Percentiles rank a stretch among this genome's conserved stretches.
These are phyloP conservation scores for Oscheius myriophilus DNA, from an alignment of 2,888 invertebrate genomes.

Conservation along the genomic window DNA sequence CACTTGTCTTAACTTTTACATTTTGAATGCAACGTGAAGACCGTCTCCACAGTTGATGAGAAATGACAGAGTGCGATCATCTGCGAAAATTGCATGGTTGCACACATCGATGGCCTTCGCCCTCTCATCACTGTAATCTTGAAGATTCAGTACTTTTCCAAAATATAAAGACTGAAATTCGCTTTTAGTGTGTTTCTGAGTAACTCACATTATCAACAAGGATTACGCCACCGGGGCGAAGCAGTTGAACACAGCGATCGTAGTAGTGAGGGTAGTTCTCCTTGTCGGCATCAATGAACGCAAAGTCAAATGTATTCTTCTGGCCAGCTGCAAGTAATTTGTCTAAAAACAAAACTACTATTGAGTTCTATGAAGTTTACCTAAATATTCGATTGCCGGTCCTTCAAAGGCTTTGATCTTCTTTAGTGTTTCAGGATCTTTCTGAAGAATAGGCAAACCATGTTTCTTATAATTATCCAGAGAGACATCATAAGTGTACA, in stretches of 20 bases:
- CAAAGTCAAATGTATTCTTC: conserved; percentile 60
- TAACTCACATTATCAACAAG: conserved; percentile 72
- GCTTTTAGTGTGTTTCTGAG: too few species aligned
- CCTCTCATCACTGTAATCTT: neutral
- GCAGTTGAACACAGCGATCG: conserved; percentile 70
- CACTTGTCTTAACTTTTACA: too few species aligned
- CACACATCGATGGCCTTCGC: conserved; percentile 13
- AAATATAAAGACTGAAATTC: neutral
- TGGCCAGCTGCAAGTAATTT: conserved; percentile 57
- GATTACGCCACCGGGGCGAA: conserved; percentile 72
- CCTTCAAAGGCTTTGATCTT: conserved; percentile 44
- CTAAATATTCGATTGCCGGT: conserved; percentile 40
- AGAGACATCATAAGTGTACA: conserved; percentile 44
- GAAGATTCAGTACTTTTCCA: conserved; percentile 1
- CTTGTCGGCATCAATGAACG: conserved; percentile 71
- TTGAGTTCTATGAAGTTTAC: conserved; percentile 10
- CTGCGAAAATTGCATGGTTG: conserved; percentile 34
- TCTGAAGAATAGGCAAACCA: conserved; percentile 47
- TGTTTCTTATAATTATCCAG: conserved; percentile 38
- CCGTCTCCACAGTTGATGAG: conserved; percentile 68
- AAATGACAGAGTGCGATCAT: conserved; percentile 55
- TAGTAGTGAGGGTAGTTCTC: conserved; percentile 71
- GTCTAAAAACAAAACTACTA: conserved; percentile 36
- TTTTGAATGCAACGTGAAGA: conserved; percentile 57
- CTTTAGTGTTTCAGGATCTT: conserved; percentile 37